Percentiles rank a stretch among this genome's conserved stretches.
Conservation (phyloP, 1,140 invertebrate genomes). For the Araneus ventricosus region DNA sequence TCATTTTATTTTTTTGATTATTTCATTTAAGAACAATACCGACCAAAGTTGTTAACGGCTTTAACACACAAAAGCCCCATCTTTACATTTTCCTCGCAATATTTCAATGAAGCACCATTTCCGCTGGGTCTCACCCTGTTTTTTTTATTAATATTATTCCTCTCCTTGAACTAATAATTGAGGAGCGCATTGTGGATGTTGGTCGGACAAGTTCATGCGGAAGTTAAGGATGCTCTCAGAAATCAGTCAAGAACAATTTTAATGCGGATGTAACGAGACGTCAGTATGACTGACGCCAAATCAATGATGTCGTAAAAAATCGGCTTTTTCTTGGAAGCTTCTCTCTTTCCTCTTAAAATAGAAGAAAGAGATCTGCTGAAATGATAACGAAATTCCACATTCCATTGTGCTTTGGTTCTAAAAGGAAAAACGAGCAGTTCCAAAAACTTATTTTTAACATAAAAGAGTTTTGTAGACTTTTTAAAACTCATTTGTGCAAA, state of each 20-base stretch:
- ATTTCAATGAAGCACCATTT: neutral
- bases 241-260: constrained; percentile 2
- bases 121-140: neutral
- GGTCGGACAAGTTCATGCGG: neutral
- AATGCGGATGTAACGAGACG: neutral
- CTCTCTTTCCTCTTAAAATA: neutral
- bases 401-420: neutral
- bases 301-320: neutral
- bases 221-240: neutral
- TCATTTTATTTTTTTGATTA: too few species aligned
- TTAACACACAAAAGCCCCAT: too few species aligned
- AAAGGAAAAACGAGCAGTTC: too few species aligned
- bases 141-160: neutral
- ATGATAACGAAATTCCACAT: neutral
- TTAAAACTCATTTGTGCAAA: too few species aligned
- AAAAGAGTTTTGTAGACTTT: too few species aligned
- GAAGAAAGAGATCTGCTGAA: neutral
- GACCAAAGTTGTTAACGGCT: too few species aligned
- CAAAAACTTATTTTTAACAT: too few species aligned
- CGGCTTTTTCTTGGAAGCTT: too few species aligned
- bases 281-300: constrained; percentile 17
- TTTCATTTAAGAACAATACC: too few species aligned
- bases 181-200: neutral
- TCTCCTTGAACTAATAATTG: neutral
- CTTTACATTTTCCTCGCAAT: too few species aligned